A percentile compares a stretch with the other conserved stretches of the same genome.
phyloP scores from a whole-genome alignment of 2,797 vertebrate species.

The Smutsia gigantea region DNA sequence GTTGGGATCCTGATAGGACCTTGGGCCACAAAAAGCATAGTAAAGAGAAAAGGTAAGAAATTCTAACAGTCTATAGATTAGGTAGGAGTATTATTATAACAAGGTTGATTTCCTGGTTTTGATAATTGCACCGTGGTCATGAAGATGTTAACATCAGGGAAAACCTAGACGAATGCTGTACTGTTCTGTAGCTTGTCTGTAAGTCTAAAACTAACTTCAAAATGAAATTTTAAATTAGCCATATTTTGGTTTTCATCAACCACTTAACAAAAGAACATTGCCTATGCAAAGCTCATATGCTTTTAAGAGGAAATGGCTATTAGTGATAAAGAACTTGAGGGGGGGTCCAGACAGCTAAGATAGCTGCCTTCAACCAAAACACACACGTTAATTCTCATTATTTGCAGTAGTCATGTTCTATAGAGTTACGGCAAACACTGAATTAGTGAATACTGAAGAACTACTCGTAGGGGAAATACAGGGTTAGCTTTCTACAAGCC shows the following conservation, averaged over 20 bases:
- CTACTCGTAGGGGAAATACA: background rate
- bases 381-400: background rate
- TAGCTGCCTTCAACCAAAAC: background rate
- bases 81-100: background rate
- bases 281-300: background rate
- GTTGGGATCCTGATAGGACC: background rate
- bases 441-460: background rate
- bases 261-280: background rate
- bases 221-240: background rate
- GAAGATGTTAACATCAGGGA: background rate
- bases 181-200: background rate
- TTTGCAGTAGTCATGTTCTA: background rate
- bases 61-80: background rate
- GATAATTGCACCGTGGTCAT: background rate
- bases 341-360: background rate
- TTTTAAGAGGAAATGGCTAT: background rate
- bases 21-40: background rate
- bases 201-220: conserved; percentile 6
- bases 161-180: background rate
- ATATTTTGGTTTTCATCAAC: background rate
- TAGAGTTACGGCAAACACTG: background rate
- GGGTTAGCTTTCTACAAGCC: background rate
- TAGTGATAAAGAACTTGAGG: background rate
- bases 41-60: background rate
- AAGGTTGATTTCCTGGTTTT: background rate